A percentile compares a stretch with the other conserved stretches of the same genome.
These are phyloP conservation scores for Oligia fasciuncula DNA, from an alignment of 2,888 invertebrate species.

Conservation along the genomic window DNA sequence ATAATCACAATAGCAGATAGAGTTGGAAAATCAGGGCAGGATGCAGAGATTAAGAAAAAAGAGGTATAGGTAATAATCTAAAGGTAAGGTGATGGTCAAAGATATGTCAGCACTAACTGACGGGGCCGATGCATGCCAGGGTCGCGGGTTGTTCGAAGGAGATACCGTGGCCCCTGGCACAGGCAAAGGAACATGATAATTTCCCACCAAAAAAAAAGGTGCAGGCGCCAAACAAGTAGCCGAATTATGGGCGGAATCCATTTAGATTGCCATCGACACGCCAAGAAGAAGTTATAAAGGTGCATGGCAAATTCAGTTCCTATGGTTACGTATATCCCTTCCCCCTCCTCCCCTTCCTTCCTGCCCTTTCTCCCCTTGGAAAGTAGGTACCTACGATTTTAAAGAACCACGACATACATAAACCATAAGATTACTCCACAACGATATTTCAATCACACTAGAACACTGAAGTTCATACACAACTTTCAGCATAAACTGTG, in stretches of 20 bases:
- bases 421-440: neutral
- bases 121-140: too few relatives aligned
- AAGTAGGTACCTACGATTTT: neutral
- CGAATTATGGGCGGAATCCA: too few relatives aligned
- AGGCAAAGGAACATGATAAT: too few relatives aligned
- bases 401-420: neutral
- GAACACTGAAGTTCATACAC: neutral
- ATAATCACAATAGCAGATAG: neutral
- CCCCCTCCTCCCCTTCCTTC: too few relatives aligned
- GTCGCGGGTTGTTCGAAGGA: too few relatives aligned
- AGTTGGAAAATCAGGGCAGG: neutral
- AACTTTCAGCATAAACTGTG: conserved; percentile 14
- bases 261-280: too few relatives aligned
- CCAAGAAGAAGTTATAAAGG: neutral
- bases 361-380: too few relatives aligned
- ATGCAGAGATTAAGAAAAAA: neutral
- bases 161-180: too few relatives aligned
- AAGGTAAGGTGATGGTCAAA: neutral
- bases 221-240: too few relatives aligned
- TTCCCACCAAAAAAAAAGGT: neutral
- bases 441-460: neutral
- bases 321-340: too few relatives aligned
- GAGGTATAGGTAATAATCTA: neutral
- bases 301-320: neutral
- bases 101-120: too few relatives aligned